Base-by-base conservation (phyloP, 2,888 invertebrate genomes). In the Ecliptopera silaceata region DNA sequence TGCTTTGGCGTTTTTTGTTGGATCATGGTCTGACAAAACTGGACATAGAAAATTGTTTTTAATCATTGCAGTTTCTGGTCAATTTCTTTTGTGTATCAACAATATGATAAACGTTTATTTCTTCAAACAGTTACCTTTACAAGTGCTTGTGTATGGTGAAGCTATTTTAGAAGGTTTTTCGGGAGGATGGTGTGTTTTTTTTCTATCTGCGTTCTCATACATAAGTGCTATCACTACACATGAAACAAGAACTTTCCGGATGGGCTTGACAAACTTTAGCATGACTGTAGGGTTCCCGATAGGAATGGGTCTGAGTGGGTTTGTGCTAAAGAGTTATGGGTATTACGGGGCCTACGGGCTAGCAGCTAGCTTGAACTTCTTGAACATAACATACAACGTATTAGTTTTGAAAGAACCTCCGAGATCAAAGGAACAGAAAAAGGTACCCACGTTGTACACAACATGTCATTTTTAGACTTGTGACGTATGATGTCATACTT, bases 221-320 rank as follows among this genome's bases (percentile, higher is more conserved):
- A 94, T 97, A 36, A 95, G 95, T 41, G 95, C 97, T 66, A 94
- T 97, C 3, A 96, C 97, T 1, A 94, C 94, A 0, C 92, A 94
- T 38, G 93, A 96, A 72, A 94, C 93, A 38, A 93, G 97, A 61
- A 97, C 97, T 0, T 91, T 96, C 42, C 90, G 97, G 50, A 95
- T 98, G 72, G 97, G 97, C 1, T 93, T 97, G 17, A 93, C 96
- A 18, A 97, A 96, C 80, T 94, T 97, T 10, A 95, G 96, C 83
- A 92, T 96, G 60, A 97, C 97, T 5, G 92, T 97, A 17, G 97
- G 97, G 0, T 95, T 97, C 47, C 97, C 97, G 0, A 92, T 97
- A n/a, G 98, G 98, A 0, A 95, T 96, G 88, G 95, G 96, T 0
- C 77, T 95, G 1, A 96, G 97, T 73, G 97, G 97, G 0, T 90